phyloP scores from a whole-genome alignment of 2,888 invertebrate genomes.

The Troides helena region DNA sequence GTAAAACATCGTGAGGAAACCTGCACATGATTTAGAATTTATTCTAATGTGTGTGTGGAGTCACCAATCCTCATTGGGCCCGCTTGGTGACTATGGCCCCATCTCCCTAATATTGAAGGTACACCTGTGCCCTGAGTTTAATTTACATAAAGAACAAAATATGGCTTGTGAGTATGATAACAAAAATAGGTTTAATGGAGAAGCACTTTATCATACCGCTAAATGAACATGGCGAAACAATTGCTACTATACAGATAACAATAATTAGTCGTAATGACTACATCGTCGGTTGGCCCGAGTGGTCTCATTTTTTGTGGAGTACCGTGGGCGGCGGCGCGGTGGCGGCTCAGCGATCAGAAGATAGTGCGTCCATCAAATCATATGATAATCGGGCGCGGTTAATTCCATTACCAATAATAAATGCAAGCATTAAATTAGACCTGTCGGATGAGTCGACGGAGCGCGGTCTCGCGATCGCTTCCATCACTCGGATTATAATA shows the following conservation, averaged over 20 bases:
- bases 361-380: slow-evolving; percentile 79
- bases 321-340: slow-evolving; percentile 71
- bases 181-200: slow-evolving; percentile 63
- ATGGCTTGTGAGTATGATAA: not conserved
- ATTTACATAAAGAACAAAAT: too few species aligned
- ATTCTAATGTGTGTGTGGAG: too few species aligned
- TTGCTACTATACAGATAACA: slow-evolving; percentile 78
- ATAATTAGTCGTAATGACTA: slow-evolving; percentile 77
- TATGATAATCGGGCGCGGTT: slow-evolving; percentile 79
- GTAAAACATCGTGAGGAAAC: too few species aligned
- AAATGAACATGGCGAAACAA: slow-evolving; percentile 67
- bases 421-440: slow-evolving; percentile 79
- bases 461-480: slow-evolving; percentile 62
- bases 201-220: slow-evolving; percentile 61
- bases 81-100: too few species aligned
- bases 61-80: too few species aligned
- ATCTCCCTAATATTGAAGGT: too few species aligned
- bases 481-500: slow-evolving; percentile 78
- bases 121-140: too few species aligned
- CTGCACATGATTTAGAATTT: too few species aligned
- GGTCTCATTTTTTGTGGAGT: slow-evolving; percentile 54
- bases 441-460: slow-evolving; percentile 77
- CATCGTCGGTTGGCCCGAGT: slow-evolving; percentile 54
- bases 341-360: slow-evolving; percentile 62
- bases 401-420: slow-evolving; percentile 80